Evolutionary conservation across 2,113 vertebrate genomes (phyloP), one percentile per base, ranked within the genome.

Genomic region (Etheostoma spectabile): DNA sequence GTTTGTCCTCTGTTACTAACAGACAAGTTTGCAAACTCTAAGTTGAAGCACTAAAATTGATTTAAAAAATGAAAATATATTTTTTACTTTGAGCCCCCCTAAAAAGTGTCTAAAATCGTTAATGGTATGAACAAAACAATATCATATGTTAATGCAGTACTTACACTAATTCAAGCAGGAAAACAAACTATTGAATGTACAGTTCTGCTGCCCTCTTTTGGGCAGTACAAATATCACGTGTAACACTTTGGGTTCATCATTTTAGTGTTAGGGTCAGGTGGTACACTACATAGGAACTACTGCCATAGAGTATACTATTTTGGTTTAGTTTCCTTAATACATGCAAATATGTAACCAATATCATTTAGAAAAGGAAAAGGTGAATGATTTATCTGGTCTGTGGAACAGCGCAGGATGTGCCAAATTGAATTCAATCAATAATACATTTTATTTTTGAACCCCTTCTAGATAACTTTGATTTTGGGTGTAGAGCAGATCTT

Each of bases 141-240:
- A 52, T 16, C 24, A 0, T 16, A 33, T 59, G 24, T 6, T 19
- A 16, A 33, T 55, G 11, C 3, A 27, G 21, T 12, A n/a, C 19
- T 46, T 52, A 55, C 24, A 38, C 2, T 48, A 8, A 60, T 27
- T 64, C 2, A 67, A 63, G 13, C 27, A 66, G 22, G 22, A 65
- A 67, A 79, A 48, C 5, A 8, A 48, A 57, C 12, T 16, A 45
- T 45, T 18, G 24, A 57, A 61, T 49, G 19, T 75, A 27, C 16
- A 65, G 52, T 27, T 78, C 49, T 90, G 57, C 85, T 89, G 82
- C 82, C 85, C 80, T 68, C 90, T 86, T 52, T 6, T 82, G 88
- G 84, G 1, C 52, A 74, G 14, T 7, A 73, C 8, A 7, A 4
- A n/a, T 7, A 59, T 10, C 3, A 13, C 1, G 10, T 38, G 19